These are phyloP conservation scores for Drosophila mojavensis DNA, from an alignment of 1,140 invertebrate genomes.

Conservation along the genomic window DNA sequence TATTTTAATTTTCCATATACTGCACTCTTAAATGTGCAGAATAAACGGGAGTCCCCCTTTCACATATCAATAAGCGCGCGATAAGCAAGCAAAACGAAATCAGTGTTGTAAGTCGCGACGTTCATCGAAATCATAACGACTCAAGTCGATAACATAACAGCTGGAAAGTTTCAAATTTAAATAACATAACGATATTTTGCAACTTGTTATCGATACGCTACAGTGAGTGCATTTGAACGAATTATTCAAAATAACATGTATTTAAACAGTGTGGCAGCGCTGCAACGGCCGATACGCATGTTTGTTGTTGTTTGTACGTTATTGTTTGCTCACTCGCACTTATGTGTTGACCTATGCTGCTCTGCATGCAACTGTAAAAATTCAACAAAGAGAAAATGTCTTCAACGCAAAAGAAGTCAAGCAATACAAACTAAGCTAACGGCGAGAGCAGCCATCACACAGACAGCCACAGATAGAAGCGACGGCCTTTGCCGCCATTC, in stretches of 20 bases:
- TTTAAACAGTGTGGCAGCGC: conserved; percentile 39
- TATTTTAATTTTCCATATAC: too few species aligned
- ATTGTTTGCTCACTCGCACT: conserved; percentile 47
- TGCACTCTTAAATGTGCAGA: too few species aligned
- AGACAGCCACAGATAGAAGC: conserved; percentile 2
- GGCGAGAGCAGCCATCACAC: conserved; percentile 10
- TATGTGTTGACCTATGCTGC: conserved; percentile 44
- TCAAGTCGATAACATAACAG: neutral
- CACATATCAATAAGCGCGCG: too few species aligned
- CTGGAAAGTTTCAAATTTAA: neutral
- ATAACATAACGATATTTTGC: neutral
- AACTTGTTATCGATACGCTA: neutral
- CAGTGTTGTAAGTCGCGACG: neutral
- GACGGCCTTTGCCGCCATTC: conserved; percentile 41
- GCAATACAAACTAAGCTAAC: conserved; percentile 27
- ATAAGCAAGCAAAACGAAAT: neutral
- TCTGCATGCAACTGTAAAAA: conserved; percentile 39
- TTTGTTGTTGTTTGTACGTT: neutral
- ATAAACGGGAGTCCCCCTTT: too few species aligned
- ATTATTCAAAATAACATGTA: neutral
- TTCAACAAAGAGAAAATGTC: conserved; percentile 31
- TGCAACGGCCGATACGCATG: conserved; percentile 9
- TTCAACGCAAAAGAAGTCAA: conserved; percentile 26
- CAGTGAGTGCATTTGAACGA: neutral
- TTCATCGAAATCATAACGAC: too few species aligned